Percentiles rank a stretch among this genome's conserved stretches.
phyloP scores from a whole-genome alignment of 2,113 vertebrate genomes.

The Barnardius zonarius region DNA sequence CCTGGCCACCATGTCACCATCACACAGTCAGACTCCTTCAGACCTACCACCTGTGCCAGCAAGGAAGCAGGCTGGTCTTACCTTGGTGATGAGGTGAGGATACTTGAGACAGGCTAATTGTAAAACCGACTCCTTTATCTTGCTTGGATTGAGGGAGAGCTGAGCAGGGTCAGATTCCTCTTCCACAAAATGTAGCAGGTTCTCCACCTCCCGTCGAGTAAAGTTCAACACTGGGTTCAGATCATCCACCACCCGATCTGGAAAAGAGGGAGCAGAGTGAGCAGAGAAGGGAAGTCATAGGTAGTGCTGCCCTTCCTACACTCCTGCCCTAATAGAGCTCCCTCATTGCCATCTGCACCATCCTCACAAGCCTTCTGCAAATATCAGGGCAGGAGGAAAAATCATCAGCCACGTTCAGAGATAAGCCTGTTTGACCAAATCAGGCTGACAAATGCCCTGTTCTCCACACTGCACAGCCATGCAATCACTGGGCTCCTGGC shows the following conservation, averaged over 20 bases:
- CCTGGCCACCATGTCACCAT: background rate
- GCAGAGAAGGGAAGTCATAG: background rate
- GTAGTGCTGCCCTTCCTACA: background rate
- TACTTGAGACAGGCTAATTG: conserved; percentile 85
- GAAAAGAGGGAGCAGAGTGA: background rate
- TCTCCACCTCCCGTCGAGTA: conserved; percentile 95
- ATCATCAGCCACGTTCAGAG: background rate
- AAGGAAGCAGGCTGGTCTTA: conserved; percentile 39
- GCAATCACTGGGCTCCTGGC: background rate
- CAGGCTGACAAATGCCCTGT: background rate
- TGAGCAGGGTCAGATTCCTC: conserved; percentile 84
- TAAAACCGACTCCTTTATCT: conserved; percentile 84
- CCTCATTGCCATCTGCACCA: background rate
- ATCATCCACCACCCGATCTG: conserved; percentile 97
- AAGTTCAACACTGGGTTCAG: conserved; percentile 97
- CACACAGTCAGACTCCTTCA: background rate
- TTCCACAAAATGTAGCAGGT: conserved; percentile 97
- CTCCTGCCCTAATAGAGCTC: background rate
- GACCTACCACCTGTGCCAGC: background rate
- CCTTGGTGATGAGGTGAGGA: conserved; percentile 96
- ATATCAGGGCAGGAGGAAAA: background rate
- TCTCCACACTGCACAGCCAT: background rate
- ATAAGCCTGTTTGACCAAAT: background rate
- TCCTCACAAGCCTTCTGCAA: background rate
- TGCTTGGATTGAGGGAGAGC: conserved; percentile 54